Percentiles rank a stretch among this genome's conserved stretches.
Conservation (phyloP, 2,888 invertebrate genomes). For the Thecophora atra region DNA sequence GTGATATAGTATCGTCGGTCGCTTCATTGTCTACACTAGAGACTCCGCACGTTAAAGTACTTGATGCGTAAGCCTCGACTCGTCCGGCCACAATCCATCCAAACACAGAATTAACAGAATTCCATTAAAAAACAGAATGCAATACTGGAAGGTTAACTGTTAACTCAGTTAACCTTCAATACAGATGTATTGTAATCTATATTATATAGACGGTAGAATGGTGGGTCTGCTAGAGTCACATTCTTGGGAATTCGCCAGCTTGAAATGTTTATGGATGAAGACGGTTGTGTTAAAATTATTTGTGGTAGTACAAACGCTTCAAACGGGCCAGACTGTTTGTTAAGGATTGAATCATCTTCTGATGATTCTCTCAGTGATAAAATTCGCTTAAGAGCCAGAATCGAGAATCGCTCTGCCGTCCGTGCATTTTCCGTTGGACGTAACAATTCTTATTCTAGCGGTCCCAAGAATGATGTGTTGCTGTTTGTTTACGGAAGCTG, state of each 20-base stretch:
- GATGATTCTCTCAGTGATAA: not conserved
- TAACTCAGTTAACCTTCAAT: not conserved
- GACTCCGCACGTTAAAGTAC: not conserved
- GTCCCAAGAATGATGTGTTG: not conserved
- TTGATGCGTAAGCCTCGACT: not conserved
- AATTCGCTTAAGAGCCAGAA: slow-evolving; percentile 2
- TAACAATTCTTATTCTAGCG: not conserved
- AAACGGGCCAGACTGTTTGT: not conserved
- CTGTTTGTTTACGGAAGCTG: not conserved
- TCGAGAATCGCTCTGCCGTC: slow-evolving; percentile 12
- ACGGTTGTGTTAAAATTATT: not conserved
- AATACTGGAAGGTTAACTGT: not conserved
- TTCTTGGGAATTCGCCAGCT: not conserved
- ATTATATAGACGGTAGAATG: not conserved
- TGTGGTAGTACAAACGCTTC: not conserved
- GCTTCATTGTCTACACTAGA: not conserved
- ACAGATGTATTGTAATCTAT: not conserved
- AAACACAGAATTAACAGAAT: not conserved
- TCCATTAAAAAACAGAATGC: no score
- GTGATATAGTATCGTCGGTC: not conserved
- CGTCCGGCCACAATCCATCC: not conserved
- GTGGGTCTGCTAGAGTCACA: not conserved
- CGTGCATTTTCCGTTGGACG: not conserved
- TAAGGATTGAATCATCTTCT: not conserved
- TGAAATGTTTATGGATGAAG: not conserved